Conservation (phyloP, 2,888 invertebrate species). For the Phortica okadai region DNA sequence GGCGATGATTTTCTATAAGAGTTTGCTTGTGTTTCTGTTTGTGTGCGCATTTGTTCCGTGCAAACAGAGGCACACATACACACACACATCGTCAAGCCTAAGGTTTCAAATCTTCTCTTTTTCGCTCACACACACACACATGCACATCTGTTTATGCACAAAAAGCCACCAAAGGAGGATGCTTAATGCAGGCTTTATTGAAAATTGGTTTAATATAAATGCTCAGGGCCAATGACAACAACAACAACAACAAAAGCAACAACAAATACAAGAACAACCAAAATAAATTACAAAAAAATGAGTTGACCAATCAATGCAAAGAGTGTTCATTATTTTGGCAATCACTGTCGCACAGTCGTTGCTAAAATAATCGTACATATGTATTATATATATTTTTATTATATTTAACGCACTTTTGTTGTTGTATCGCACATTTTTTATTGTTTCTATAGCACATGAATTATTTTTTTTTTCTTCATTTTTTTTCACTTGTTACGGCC, state of each 20-base stretch:
- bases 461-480: not conserved
- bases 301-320: not conserved
- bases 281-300: too few relatives aligned
- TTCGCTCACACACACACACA: not conserved
- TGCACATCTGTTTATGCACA: not conserved
- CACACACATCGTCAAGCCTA: not conserved
- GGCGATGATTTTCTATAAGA: not conserved
- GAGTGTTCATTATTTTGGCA: not conserved
- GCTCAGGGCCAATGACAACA: not conserved
- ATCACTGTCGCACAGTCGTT: not conserved
- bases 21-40: not conserved
- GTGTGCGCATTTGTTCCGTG: slow-evolving; percentile 21
- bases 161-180: not conserved
- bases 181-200: slow-evolving; percentile 25
- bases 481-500: not conserved
- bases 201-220: slow-evolving; percentile 22
- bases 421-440: not conserved
- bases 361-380: not conserved
- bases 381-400: too few relatives aligned
- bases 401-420: not conserved
- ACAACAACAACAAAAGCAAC: slow-evolving; percentile 1
- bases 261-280: not conserved
- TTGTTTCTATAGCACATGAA: not conserved
- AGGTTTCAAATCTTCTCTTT: not conserved
- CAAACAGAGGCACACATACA: not conserved